Evolutionary conservation across 2,797 vertebrate genomes (phyloP).

Genomic region (Lepus townsendii): DNA sequence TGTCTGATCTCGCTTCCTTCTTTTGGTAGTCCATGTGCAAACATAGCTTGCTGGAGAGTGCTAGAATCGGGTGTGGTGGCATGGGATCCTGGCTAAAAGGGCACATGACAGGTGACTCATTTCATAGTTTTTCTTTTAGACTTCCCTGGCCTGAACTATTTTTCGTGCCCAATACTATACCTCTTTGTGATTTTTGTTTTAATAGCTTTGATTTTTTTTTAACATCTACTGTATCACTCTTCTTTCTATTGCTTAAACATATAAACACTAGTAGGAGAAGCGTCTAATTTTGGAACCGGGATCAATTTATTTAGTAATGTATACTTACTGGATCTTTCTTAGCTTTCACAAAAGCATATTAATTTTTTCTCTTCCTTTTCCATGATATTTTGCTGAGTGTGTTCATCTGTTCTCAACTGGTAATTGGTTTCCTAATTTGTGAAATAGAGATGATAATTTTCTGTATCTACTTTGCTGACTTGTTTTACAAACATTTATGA

Average conservation of each 20-base stretch:
- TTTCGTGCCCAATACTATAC: not conserved
- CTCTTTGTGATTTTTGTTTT: not conserved
- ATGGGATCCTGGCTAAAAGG: not conserved
- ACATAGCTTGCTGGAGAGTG: not conserved
- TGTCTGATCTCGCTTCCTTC: not conserved
- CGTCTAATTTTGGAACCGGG: not conserved
- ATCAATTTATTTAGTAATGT: not conserved
- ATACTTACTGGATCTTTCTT: not conserved
- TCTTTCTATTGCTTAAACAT: not conserved
- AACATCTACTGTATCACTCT: not conserved
- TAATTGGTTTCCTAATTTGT: not conserved
- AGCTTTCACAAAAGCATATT: not conserved
- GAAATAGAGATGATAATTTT: not conserved
- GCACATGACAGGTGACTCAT: too few relatives aligned
- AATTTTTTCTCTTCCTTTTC: not conserved
- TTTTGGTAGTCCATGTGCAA: not conserved
- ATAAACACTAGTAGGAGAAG: not conserved
- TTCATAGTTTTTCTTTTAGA: not conserved
- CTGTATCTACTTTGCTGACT: not conserved
- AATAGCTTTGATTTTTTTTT: not conserved
- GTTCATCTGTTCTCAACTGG: not conserved
- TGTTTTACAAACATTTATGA: not conserved
- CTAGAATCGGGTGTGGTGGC: accelerated
- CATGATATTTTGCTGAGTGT: not conserved
- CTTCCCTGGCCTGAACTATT: not conserved